phyloP scores from a whole-genome alignment of 1,140 invertebrate species.

The Caerostris darwini region DNA sequence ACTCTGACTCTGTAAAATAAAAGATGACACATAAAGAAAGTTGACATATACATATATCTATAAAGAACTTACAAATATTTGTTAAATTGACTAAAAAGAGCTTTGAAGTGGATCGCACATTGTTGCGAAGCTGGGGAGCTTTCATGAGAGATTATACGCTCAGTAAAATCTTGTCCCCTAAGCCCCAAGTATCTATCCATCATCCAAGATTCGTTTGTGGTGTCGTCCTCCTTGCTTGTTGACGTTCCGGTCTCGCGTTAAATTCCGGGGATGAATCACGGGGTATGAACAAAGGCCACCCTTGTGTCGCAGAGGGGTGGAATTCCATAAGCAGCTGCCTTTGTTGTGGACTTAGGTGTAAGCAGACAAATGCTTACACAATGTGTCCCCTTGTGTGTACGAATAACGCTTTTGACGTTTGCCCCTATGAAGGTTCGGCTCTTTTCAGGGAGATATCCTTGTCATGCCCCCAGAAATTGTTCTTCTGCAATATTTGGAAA shows the following conservation, averaged over 20 bases:
- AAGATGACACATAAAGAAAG: too few relatives aligned
- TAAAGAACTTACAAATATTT: background rate
- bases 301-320: background rate
- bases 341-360: constrained; percentile 43
- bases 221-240: background rate
- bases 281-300: background rate
- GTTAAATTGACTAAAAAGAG: background rate
- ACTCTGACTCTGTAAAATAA: too few relatives aligned
- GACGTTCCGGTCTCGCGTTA: background rate
- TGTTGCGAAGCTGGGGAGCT: background rate
- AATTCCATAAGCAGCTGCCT: background rate
- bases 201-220: background rate
- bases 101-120: background rate
- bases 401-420: background rate
- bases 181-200: background rate
- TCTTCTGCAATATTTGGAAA: too few relatives aligned
- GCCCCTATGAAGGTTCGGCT: background rate
- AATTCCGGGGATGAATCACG: constrained; percentile 23
- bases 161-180: background rate
- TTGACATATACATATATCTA: too few relatives aligned
- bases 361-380: background rate
- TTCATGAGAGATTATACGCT: background rate
- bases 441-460: background rate
- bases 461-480: too few relatives aligned
- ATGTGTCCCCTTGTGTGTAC: background rate